Evolutionary conservation across 2,113 vertebrate species (phyloP), one percentile per base, ranked within the genome.

Genomic region (Bothrops jararaca): DNA sequence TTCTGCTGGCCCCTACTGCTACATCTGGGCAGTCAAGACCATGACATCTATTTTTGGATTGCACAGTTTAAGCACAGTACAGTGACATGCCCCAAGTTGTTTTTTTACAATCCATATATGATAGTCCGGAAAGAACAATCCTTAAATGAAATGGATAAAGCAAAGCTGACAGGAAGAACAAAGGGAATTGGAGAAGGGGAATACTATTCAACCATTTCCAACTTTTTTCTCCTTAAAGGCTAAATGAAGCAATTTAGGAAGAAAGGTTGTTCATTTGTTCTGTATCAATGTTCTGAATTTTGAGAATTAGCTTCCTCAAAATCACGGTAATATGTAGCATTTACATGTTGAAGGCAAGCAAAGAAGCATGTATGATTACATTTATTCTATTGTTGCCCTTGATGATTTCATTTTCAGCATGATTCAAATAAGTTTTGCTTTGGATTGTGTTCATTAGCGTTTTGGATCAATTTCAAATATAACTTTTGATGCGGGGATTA

Each of bases 21-120:
- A 50, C 58, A 92, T 54, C n/a, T 54, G 89, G 69, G 52, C 39
- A 22, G 80, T 93, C 93, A 93, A 92, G 92, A 92, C 50, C 39
- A 92, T 87, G 85, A 85, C 92, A 92, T 92, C 91, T 93, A 50
- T n/a, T 89, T 91, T 90, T 57, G 4, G 7, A 29, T 29, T 52
- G 85, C 8, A 56, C 22, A 39, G 60, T 69, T 91, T 50, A 48
- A 2, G 12, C 58, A 34, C 80, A 48, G 8, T 86, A 45, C 60
- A 53, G 45, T 29, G 64, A 50, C 29, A 8, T n/a, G 2, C 92
- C 89, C 88, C 91, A 54, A 60, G 39, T 10, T 24, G 69, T 58
- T 93, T 86, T 45, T 69, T 53, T 85, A 92, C 56, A 60, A 86
- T 92, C 91, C 87, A 90, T 86, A 29, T 34, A 80, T 91, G 56